Base-by-base conservation (phyloP, 2,113 vertebrate species). In the Ailuropoda melanoleuca region DNA sequence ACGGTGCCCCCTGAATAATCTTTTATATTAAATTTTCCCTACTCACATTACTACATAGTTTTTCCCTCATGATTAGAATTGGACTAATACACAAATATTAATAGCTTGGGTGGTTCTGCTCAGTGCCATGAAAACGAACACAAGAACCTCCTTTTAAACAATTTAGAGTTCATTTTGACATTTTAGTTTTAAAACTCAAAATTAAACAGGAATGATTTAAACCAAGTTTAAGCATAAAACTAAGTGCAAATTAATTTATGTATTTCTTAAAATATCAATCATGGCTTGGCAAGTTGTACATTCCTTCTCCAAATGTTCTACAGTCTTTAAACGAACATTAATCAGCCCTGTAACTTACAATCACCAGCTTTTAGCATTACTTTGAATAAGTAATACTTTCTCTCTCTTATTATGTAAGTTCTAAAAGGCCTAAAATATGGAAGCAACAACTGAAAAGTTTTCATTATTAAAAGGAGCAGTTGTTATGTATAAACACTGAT, bases 181-280 rank as follows among this genome's bases (percentile, higher is more conserved):
- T 50, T 78, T 93, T 90, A 56, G 56, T 93, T 87, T 92, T 64
- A 90, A 95, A 97, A 66, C 29, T 86, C 34, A 95, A 64, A 92
- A 53, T 72, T 81, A 90, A 55, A 72, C 14, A 75, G 19, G 5
- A 87, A 90, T 64, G 5, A 85, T 66, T 81, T 37, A 70, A 18
- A 75, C 5, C 0, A 9, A 88, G 21, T 78, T 70, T 74, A 84
- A 90, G 29, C 31, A 64, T 0, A 95, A 9, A 19, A 77, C 12
- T 70, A 74, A 77, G 3, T 70, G 14, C 31, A 82, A 64, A 92
- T 68, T 91, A 56, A 83, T 43, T 83, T 64, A 43, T 39, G 46
- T n/a, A 77, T 58, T 75, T n/a, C 29, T 85, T 53, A 77, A 89
- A 29, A 64, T 50, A 64, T 91, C 75, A 77, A 6, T 80, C 12